Evolutionary conservation across 2,888 invertebrate species (phyloP), one percentile per base, ranked within the genome.

Genomic region (Heliconius cydno): DNA sequence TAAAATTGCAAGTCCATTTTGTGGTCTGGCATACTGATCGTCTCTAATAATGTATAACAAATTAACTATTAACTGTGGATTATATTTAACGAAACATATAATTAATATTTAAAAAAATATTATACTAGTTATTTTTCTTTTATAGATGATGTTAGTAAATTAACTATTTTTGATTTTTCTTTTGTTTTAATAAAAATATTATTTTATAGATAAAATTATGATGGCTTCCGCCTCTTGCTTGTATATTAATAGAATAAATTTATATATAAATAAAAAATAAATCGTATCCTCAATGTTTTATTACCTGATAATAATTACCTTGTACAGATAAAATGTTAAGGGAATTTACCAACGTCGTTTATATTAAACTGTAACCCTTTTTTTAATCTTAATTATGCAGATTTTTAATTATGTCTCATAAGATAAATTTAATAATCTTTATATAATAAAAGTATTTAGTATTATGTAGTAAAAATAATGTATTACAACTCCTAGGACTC

Each of bases 1-100:
- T 80, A 79, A 80, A 83, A 78, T 77, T 66, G 71, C 78, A 77
- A 76, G 72, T 79, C 78, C 30, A 79, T 76, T 67, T 79, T 77
- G 78, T 78, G 67, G 79, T 74, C 28, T 46, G 7, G 25, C n/a
- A 9, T 15, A 30, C 30, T 79, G 70, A 65, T 57, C 66, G 74
- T 76, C 46, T 73, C 78, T 73, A 70, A 78, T 77, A 66, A 22
- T 72, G 15, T 34, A 41, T n/a, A 63, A 28, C 19, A 72, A 30
- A 46, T 30, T 30, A 52, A 19, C 19, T 52, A 52, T 52, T 52
- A 2, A 52, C 46, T 52, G 46, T 52, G 19, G 46, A 52, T 52
- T 6, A 52, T 1, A 52, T 52, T 19, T 1, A 52, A 46, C 13
- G 13, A 13, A 46, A 19, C 19, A 19, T 52, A 19, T 6, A 52